Evolutionary conservation across 1,140 invertebrate species (phyloP), one percentile per base, ranked within the genome.

Genomic region (Musca domestica): DNA sequence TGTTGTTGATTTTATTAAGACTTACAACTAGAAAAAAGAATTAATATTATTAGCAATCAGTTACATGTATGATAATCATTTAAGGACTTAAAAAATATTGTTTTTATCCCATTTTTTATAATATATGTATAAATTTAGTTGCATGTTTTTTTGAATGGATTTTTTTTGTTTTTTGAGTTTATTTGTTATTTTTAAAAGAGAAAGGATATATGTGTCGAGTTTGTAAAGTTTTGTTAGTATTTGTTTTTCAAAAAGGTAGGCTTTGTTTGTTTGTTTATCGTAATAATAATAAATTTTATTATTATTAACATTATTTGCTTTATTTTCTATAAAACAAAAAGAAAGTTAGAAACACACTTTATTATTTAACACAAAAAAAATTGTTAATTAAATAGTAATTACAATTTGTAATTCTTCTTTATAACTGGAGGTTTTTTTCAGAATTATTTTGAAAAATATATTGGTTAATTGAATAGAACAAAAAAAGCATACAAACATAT

Each of bases 311-410:
- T 30, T 30, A 22, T 22, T 54, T 23, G 20, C 10, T 54, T 54
- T 20, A 54, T 3, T 54, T 19, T 54, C 4, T 41, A 41, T 54
- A 22, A 54, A 54, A 54, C 22, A 52, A 20, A 22, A 20, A n/a
- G 17, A 48, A 17, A 15, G 14, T 17, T 6, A 51, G 15, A 52
- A 52, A 52, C 19, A 52, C 19, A 52, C 9, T 10, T 34, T 34
- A 61, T 61, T 61, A 34, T 12, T 61, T 22, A 61, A 61, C 56
- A 61, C 56, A 61, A 61, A 20, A 34, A 20, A 34, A 61, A 61
- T 7, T 20, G 22, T 54, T 54, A 22, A 61, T 27, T 27, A 58
- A 54, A 23, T 23, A n/a, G 27, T 27, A 27, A 27, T 56, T 56
- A 27, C n/a, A 56, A 56, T 56, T 27, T 56, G 25, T 27, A 27